These are phyloP conservation scores for Campoplex nolae DNA, from an alignment of 2,888 invertebrate species.

Conservation along the genomic window DNA sequence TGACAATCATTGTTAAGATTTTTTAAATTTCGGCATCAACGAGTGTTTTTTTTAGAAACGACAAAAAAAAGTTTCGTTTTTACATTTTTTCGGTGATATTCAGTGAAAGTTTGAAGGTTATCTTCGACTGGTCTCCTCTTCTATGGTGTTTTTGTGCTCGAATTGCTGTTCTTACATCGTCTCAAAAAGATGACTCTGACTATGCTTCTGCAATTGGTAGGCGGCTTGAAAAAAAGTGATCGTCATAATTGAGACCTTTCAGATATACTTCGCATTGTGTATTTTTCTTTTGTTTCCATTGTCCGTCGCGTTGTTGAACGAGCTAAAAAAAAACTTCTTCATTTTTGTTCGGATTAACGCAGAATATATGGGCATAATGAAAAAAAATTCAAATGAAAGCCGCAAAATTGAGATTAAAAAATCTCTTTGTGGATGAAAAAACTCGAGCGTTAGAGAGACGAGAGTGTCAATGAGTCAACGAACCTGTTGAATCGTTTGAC, in stretches of 20 bases:
- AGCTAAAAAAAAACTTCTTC: not conserved
- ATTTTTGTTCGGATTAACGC: not conserved
- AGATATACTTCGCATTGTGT: not conserved
- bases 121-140: not conserved
- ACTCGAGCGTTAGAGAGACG: constrained; percentile 25
- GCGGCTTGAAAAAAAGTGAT: not conserved
- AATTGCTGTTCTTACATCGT: not conserved
- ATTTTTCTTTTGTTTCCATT: not conserved
- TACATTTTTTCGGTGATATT: not conserved
- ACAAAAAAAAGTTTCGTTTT: not conserved
- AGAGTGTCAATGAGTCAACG: constrained; percentile 44
- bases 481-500: constrained; percentile 67
- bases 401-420: constrained; percentile 12
- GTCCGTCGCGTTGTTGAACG: not conserved
- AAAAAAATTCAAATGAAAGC: constrained; percentile 5
- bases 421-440: constrained; percentile 27
- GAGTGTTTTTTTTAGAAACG: no score
- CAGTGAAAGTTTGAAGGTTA: not conserved
- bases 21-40: no score
- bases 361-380: not conserved
- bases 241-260: not conserved
- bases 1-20: no score
- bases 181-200: not conserved
- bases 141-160: not conserved
- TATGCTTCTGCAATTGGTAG: not conserved